Conservation (phyloP, 2,797 vertebrate species). For the Gymnothorax reevesii region DNA sequence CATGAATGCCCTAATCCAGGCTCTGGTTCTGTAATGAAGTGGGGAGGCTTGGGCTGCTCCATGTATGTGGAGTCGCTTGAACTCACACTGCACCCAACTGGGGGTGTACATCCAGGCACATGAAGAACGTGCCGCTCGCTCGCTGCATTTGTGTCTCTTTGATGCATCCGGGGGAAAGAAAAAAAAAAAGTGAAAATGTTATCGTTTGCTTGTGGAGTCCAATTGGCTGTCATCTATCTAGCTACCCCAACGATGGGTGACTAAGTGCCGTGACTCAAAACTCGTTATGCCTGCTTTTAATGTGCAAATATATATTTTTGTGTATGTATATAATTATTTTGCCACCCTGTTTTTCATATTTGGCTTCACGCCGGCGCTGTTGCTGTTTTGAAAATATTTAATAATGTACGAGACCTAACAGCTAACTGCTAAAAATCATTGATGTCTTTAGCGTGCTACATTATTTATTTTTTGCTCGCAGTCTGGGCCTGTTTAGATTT, state of each 20-base stretch:
- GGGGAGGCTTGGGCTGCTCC: not conserved
- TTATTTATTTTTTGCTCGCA: not conserved
- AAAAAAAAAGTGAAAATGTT: not conserved
- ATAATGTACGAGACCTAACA: conserved; percentile 21
- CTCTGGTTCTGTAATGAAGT: not conserved
- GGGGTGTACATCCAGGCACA: not conserved
- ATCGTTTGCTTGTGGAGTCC: not conserved
- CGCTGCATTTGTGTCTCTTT: not conserved
- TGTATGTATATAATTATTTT: not conserved
- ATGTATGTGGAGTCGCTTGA: not conserved
- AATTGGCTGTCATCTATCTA: not conserved
- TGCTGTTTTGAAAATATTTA: conserved; percentile 15
- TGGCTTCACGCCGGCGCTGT: not conserved
- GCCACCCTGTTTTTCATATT: not conserved
- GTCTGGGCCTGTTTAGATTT: not conserved
- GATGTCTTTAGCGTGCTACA: conserved; percentile 7
- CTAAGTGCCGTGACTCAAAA: not conserved
- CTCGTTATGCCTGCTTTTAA: not conserved
- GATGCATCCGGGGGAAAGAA: not conserved
- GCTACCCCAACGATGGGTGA: not conserved
- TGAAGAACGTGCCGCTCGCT: not conserved
- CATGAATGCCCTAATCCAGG: not conserved
- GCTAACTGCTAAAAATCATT: conserved; percentile 18
- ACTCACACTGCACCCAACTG: not conserved
- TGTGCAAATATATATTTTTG: not conserved